phyloP scores from a whole-genome alignment of 2,797 vertebrate species.

The Thaleichthys pacificus region DNA sequence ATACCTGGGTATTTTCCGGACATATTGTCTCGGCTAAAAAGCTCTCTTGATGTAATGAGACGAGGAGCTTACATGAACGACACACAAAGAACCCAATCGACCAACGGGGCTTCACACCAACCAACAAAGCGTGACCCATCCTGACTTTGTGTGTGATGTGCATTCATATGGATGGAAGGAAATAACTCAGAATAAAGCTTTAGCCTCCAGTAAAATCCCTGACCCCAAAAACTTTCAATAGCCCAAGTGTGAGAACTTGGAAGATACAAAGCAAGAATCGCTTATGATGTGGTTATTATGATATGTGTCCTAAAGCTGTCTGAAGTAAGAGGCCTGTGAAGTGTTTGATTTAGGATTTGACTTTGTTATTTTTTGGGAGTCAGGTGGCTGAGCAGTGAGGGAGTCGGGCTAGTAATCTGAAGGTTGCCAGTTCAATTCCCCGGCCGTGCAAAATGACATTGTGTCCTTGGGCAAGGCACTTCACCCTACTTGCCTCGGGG shows the following conservation, averaged over 20 bases:
- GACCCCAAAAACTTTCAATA: conserved; percentile 54
- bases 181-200: conserved; percentile 52
- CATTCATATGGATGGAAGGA: conserved; percentile 44
- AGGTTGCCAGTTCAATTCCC: too few species aligned
- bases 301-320: too few species aligned
- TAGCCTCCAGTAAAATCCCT: conserved; percentile 54
- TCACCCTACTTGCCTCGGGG: too few species aligned
- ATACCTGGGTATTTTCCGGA: conserved; percentile 57
- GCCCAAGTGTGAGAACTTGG: conserved; percentile 42
- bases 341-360: conserved; percentile 14
- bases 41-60: conserved; percentile 58
- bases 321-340: conserved; percentile 21
- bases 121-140: conserved; percentile 57
- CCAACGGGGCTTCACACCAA: conserved; percentile 44
- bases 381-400: too few species aligned
- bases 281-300: conserved; percentile 19
- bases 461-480: too few species aligned
- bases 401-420: too few species aligned
- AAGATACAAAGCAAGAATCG: conserved; percentile 38
- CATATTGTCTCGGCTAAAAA: conserved; percentile 60
- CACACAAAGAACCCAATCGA: conserved; percentile 55
- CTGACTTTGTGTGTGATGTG: conserved; percentile 36
- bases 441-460: too few species aligned
- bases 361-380: conserved; percentile 20
- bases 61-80: conserved; percentile 43